Conservation (phyloP, 1,140 invertebrate species). For the Drosophila saltans region DNA sequence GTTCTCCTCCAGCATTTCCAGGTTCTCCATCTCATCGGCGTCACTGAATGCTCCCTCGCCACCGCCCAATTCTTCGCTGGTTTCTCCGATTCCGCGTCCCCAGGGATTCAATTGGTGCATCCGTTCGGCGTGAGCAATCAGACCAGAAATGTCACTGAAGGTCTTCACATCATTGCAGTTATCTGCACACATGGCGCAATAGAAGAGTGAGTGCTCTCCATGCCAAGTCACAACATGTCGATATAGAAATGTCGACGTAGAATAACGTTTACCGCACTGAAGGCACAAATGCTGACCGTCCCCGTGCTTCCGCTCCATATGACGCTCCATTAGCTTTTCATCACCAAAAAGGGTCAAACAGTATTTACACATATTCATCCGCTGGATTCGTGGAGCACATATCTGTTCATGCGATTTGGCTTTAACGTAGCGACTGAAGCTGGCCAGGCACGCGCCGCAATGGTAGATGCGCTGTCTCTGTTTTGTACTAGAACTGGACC, state of each 20-base stretch:
- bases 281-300: slow-evolving; percentile 55
- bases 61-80: slow-evolving; percentile 4
- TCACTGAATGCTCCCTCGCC: slow-evolving; percentile 27
- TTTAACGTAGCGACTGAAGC: slow-evolving; percentile 36
- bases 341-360: slow-evolving; percentile 63
- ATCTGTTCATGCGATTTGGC: slow-evolving; percentile 57
- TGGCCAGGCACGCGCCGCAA: slow-evolving; percentile 46
- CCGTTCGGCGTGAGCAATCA: slow-evolving; percentile 51
- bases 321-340: slow-evolving; percentile 40
- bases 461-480: slow-evolving; percentile 32
- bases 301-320: slow-evolving; percentile 53
- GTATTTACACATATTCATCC: slow-evolving; percentile 54
- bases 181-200: slow-evolving; percentile 60
- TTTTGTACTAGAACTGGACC: neutral
- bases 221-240: slow-evolving; percentile 67
- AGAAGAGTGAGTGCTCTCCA: slow-evolving; percentile 62
- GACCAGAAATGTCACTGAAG: slow-evolving; percentile 45
- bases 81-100: slow-evolving; percentile 16
- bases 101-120: slow-evolving; percentile 42
- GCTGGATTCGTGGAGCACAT: slow-evolving; percentile 38
- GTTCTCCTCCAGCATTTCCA: slow-evolving; percentile 72
- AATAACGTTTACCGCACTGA: slow-evolving; percentile 66
- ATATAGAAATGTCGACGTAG: slow-evolving; percentile 51
- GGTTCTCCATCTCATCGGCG: slow-evolving; percentile 60
- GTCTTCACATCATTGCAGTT: slow-evolving; percentile 54